phyloP scores from a whole-genome alignment of 2,888 invertebrate genomes.

The Penaeus monodon region DNA sequence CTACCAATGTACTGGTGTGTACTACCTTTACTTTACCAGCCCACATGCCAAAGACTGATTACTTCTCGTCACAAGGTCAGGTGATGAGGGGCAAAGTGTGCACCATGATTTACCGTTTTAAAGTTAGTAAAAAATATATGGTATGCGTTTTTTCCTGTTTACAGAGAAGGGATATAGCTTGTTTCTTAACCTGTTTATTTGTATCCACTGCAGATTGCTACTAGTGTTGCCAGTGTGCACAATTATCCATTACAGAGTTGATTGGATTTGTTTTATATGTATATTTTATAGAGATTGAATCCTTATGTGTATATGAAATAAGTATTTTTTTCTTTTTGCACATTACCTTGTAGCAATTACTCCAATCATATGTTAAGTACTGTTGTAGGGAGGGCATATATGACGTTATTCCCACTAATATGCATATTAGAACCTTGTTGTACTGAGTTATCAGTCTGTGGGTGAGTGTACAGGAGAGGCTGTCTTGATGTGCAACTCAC shows the following conservation, averaged over 20 bases:
- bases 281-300: no score
- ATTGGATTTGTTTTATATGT: no score
- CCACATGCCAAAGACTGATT: slow-evolving; percentile 58
- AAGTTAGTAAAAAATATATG: slow-evolving; percentile 53
- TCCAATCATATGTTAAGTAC: no score
- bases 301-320: no score
- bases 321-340: no score
- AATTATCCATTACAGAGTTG: slow-evolving; percentile 16
- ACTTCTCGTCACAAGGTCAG: slow-evolving; percentile 39
- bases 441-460: no score
- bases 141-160: slow-evolving; percentile 47
- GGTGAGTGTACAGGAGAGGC: no score
- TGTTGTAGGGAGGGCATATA: no score
- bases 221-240: slow-evolving; percentile 58
- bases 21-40: slow-evolving; percentile 41
- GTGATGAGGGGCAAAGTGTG: slow-evolving; percentile 44
- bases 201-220: slow-evolving; percentile 54
- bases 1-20: slow-evolving; percentile 32
- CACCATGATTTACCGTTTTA: slow-evolving; percentile 48
- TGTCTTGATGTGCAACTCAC: no score
- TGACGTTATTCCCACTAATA: no score
- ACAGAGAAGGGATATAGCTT: slow-evolving; percentile 47
- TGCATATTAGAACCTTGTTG: no score
- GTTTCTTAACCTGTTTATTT: slow-evolving; percentile 40
- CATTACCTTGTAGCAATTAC: no score